These are phyloP conservation scores for Flexamia atlantica DNA, from an alignment of 2,888 invertebrate genomes.

Conservation along the genomic window DNA sequence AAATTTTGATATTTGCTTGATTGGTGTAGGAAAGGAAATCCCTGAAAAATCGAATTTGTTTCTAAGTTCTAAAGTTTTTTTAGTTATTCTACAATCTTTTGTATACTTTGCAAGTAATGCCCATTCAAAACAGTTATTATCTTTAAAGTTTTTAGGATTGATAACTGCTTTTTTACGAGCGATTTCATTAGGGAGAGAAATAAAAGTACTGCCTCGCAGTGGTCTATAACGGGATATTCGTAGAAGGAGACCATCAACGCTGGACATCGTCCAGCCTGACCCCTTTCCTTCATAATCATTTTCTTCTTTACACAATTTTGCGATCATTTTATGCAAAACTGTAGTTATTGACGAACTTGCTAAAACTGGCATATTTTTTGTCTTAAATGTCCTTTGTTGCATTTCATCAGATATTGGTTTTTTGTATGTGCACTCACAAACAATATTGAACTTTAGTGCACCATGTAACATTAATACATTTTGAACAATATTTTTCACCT, in stretches of 20 bases:
- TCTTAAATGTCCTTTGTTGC: too few relatives aligned
- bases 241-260: constrained; percentile 40
- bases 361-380: too few relatives aligned
- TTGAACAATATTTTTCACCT: too few relatives aligned
- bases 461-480: too few relatives aligned
- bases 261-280: constrained; percentile 32
- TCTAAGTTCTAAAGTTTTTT: not conserved
- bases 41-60: constrained; percentile 17
- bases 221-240: constrained; percentile 4
- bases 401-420: too few relatives aligned
- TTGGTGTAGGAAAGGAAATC: constrained; percentile 46
- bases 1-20: constrained; percentile 40
- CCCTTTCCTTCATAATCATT: constrained; percentile 22
- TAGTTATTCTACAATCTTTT: constrained; percentile 19
- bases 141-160: constrained; percentile 39
- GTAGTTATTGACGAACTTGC: too few relatives aligned
- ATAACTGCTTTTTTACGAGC: constrained; percentile 36
- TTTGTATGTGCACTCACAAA: too few relatives aligned
- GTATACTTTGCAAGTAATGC: constrained; percentile 30
- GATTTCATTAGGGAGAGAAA: constrained; percentile 27
- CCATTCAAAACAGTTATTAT: constrained; percentile 48
- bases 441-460: too few relatives aligned
- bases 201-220: not conserved
- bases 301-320: constrained; percentile 60
- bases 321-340: too few relatives aligned